Evolutionary conservation across 2,797 vertebrate genomes (phyloP), one percentile per base, ranked within the genome.

Genomic region (Spea hammondii): DNA sequence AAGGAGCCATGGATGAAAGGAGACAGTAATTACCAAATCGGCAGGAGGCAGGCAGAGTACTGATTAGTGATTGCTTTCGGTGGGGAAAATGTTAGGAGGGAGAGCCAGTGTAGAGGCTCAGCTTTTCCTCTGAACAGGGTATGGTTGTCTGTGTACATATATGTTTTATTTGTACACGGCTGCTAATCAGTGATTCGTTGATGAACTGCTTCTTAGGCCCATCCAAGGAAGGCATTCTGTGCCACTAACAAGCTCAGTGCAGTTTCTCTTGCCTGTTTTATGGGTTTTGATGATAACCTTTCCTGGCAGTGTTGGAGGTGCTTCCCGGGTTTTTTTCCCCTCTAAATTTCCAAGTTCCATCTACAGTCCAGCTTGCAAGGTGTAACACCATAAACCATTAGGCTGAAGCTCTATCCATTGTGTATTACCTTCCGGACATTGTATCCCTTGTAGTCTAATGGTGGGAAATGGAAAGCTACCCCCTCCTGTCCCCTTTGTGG

Each of bases 1-100:
- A 83, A 84, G 85, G 89, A 91, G 91, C 89, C 85, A 82, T 86
- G 89, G 91, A 85, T 89, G 90, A 92, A 91, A 92, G 88, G 90
- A 87, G 90, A 91, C 87, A 80, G 92, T 94, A 95, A 95, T 95
- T 95, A 94, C 0, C 89, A 90, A 90, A 89, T 87, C 92, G 72
- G 84, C 89, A 77, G 93, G 91, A 89, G 92, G 88, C 90, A 87
- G 89, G 86, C 85, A 87, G 85, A 88, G 84, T 73, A 78, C 68
- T 83, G 88, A 86, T 77, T 85, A 89, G 90, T 86, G 76, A 65
- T 76, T 84, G 84, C 47, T 74, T 53, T 44, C 54, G 62, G 69
- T 76, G 79, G 67, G 68, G 72, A 74, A 66, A 57, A 72, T 72
- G 53, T 68, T 57, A 47, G 59, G 57, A 71, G 68, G 70, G 8